Base-by-base conservation (phyloP, 2,888 invertebrate species). In the Thecophora atra region DNA sequence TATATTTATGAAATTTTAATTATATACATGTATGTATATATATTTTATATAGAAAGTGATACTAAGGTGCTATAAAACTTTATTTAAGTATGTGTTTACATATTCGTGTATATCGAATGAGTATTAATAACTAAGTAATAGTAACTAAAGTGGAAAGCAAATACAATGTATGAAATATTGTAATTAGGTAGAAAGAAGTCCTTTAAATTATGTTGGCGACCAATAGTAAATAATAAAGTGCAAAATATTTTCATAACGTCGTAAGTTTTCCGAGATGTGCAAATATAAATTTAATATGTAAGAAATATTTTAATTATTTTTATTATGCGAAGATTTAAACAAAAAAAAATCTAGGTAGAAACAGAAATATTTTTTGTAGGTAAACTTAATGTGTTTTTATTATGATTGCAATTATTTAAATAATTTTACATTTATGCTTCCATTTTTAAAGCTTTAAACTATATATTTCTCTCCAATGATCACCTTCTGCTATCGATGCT, bases 1-100 rank as follows among this genome's bases (percentile, higher is more conserved):
- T 76, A 90, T 92, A 77, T 87, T 91, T 77, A 91, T 94, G 86
- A 89, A 90, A 88, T 89, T 90, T 89, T 89, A 89, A 83, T 76
- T 75, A 56, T 44, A 44, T 64, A 74, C 79, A 83, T 81, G 37
- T 47, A 37, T 64, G 73, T 79, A 83, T 81, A 44, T 44, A 44
- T 44, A 47, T 47, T 42, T 64, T n/a, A 75, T 79, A 83, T 81
- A 77, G 80, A 78, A 83, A 80, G 82, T 82, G 82, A 82, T 82
- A 82, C 75, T 80, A 82, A 82, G 82, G 82, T 82, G 82, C 82
- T 82, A 82, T 82, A 83, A 76, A 37, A 73, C 75, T 74, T 74
- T 76, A 74, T 74, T 75, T 69, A 64, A 70, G 65, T 69, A 74
- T 37, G 71, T 70, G 67, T 74, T 66, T 74, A 71, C 66, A 62